Conservation (phyloP, 2,113 vertebrate species). For the Motacilla tschutschensis region DNA sequence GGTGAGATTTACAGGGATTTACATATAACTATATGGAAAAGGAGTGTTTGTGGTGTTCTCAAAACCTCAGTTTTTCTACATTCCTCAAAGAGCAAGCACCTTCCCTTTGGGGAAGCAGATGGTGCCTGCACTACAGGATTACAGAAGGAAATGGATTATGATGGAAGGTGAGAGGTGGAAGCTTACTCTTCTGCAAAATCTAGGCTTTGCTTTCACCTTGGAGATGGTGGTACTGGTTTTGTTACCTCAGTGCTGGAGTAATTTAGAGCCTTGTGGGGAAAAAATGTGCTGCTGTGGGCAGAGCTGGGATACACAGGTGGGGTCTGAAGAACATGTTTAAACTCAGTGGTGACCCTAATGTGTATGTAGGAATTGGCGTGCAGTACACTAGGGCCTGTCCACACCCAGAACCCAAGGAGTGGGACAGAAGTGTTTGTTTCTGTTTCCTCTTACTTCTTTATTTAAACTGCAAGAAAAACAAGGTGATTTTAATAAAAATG, state of each 20-base stretch:
- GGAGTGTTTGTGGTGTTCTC: background rate
- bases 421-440: background rate
- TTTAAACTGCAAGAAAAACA: background rate
- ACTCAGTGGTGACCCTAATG: background rate
- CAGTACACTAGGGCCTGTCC: background rate
- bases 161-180: background rate
- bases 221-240: background rate
- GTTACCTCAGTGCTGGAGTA: background rate
- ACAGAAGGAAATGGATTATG: background rate
- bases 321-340: background rate
- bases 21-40: background rate
- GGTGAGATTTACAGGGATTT: background rate
- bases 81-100: background rate
- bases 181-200: background rate
- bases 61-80: background rate
- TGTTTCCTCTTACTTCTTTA: background rate
- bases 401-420: background rate
- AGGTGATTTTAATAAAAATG: background rate
- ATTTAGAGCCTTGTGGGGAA: background rate
- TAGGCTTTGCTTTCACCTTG: background rate
- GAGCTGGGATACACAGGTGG: background rate
- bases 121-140: background rate
- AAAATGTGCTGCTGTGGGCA: background rate
- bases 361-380: background rate
- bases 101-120: background rate